These are phyloP conservation scores for Lasioglossum baleicum DNA, from an alignment of 1,140 invertebrate genomes.

Conservation along the genomic window DNA sequence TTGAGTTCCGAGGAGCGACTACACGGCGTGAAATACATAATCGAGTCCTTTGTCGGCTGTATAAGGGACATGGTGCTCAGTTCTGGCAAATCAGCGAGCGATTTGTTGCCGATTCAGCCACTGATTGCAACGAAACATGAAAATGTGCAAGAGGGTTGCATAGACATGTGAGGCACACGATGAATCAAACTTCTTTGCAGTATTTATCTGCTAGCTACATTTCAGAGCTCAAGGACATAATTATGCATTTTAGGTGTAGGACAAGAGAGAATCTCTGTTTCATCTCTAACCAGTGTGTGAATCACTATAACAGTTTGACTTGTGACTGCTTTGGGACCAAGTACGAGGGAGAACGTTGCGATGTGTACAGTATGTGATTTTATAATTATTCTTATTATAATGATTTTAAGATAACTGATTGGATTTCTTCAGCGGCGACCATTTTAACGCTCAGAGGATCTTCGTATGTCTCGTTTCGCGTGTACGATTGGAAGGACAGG, in stretches of 20 bases:
- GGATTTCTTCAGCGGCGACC: constrained; percentile 86
- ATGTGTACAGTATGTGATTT: constrained; percentile 90
- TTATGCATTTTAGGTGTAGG: constrained; percentile 81
- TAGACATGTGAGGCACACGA: constrained; percentile 83
- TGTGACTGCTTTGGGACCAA: constrained; percentile 95
- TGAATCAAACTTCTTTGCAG: no score
- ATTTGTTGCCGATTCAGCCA: constrained; percentile 88
- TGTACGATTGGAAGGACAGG: constrained; percentile 95
- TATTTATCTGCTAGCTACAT: no score
- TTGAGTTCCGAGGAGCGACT: constrained; percentile 91
- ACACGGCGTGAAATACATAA: constrained; percentile 93
- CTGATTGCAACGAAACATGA: constrained; percentile 91
- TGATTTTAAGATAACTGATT: background rate
- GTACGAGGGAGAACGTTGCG: constrained; percentile 94
- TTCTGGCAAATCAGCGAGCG: constrained; percentile 90
- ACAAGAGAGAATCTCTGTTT: constrained; percentile 91
- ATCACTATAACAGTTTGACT: constrained; percentile 91
- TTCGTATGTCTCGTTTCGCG: constrained; percentile 94
- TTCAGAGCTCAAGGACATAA: background rate
- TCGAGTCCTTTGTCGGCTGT: constrained; percentile 95
- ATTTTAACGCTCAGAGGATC: constrained; percentile 92
- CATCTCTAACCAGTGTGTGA: constrained; percentile 90
- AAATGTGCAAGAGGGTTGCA: constrained; percentile 91
- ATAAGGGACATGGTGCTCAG: constrained; percentile 91
- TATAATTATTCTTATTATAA: background rate